A percentile compares a stretch with the other conserved stretches of the same genome.
Evolutionary conservation across 2,888 invertebrate species (phyloP).

Genomic region (Cheilosia grossa): DNA sequence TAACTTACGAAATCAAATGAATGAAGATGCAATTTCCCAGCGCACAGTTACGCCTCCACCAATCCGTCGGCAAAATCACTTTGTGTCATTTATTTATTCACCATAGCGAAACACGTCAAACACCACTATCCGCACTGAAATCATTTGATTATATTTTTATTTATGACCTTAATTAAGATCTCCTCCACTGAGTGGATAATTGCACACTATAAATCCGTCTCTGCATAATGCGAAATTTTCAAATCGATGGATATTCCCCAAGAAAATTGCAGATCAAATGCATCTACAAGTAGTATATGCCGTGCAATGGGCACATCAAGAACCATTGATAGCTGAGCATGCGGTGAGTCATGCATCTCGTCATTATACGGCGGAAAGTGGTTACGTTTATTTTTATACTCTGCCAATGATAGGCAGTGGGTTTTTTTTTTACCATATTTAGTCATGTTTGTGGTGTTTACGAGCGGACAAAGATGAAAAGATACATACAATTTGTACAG

Average conservation of each 20-base stretch:
- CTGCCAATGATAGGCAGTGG: neutral
- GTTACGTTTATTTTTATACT: slow-evolving; percentile 41
- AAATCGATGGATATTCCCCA: slow-evolving; percentile 45
- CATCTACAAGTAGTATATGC: neutral
- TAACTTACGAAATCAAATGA: too few species aligned
- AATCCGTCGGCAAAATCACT: slow-evolving; percentile 1
- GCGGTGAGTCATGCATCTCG: slow-evolving; percentile 34
- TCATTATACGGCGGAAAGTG: slow-evolving; percentile 23
- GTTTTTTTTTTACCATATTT: slow-evolving; percentile 43
- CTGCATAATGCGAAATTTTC: slow-evolving; percentile 28
- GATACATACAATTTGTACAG: slow-evolving; percentile 47
- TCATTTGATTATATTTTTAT: slow-evolving; percentile 48
- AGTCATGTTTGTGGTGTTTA: slow-evolving; percentile 29
- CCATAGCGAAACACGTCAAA: slow-evolving; percentile 18
- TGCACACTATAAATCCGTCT: slow-evolving; percentile 50
- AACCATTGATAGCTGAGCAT: slow-evolving; percentile 5
- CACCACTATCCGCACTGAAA: slow-evolving; percentile 27
- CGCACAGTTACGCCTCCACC: neutral
- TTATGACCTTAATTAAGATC: slow-evolving; percentile 57
- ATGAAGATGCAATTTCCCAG: too few species aligned
- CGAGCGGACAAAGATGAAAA: slow-evolving; percentile 46
- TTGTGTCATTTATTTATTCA: slow-evolving; percentile 30
- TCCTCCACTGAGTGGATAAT: slow-evolving; percentile 51
- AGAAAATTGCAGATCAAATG: slow-evolving; percentile 15
- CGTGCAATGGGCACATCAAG: neutral